Evolutionary conservation across 2,888 invertebrate species (phyloP).

Genomic region (Thecophora atra): DNA sequence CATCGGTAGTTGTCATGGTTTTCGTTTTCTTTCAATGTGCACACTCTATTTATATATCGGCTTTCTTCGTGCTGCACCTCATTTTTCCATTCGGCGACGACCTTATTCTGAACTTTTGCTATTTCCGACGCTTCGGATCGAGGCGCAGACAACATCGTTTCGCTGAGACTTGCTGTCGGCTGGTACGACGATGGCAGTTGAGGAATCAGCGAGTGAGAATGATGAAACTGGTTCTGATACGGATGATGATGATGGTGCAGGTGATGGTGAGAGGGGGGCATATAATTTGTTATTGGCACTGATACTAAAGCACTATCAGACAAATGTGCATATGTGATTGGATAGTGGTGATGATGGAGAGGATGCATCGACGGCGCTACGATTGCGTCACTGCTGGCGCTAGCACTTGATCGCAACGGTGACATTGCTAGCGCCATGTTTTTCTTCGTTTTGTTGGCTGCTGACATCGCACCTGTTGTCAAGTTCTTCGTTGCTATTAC

Average conservation of each 20-base stretch:
- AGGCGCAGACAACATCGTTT: conserved; percentile 5
- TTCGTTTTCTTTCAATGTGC: neutral
- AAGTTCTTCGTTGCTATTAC: conserved; percentile 51
- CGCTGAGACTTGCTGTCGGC: conserved; percentile 42
- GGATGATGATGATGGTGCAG: conserved; percentile 27
- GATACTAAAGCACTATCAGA: conserved; percentile 50
- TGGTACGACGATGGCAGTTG: conserved; percentile 34
- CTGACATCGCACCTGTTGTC: conserved; percentile 48
- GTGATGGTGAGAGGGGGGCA: conserved; percentile 21
- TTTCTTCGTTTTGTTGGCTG: conserved; percentile 35
- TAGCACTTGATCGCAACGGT: conserved; percentile 49
- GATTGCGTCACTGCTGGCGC: conserved; percentile 39
- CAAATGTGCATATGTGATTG: conserved; percentile 44
- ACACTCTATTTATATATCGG: neutral
- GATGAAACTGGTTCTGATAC: conserved; percentile 42
- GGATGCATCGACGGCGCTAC: conserved; percentile 18
- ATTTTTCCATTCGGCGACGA: neutral
- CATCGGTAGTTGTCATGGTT: neutral
- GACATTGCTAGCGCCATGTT: conserved; percentile 41
- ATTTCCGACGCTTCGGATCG: conserved; percentile 6
- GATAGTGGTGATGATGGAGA: conserved; percentile 47
- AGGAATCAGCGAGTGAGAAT: conserved; percentile 45
- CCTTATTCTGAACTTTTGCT: neutral
- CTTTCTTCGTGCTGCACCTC: neutral
- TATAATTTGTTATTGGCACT: conserved; percentile 49